These are phyloP conservation scores for Meliscaeva auricollis DNA, from an alignment of 2,888 invertebrate genomes.

Conservation along the genomic window DNA sequence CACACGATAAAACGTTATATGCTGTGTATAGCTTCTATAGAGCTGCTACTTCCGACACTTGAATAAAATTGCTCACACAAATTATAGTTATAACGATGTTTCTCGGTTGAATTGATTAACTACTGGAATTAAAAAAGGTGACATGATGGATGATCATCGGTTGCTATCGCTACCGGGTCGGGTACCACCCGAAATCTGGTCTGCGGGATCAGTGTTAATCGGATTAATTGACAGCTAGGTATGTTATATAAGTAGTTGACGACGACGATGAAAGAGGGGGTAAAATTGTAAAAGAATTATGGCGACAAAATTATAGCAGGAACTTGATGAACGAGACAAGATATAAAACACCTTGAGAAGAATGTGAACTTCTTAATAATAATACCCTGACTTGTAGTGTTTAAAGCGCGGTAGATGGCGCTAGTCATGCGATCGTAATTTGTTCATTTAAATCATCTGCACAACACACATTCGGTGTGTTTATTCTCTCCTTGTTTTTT, in stretches of 20 bases:
- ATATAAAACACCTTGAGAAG: constrained; percentile 16
- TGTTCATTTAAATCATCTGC: too few relatives aligned
- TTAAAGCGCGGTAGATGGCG: not conserved
- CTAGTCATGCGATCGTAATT: constrained; percentile 49
- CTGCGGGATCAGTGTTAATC: constrained; percentile 25
- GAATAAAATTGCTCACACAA: constrained; percentile 62
- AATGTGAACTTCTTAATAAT: constrained; percentile 30
- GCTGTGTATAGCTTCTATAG: too few relatives aligned
- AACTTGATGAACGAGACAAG: constrained; percentile 11
- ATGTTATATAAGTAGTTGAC: not conserved
- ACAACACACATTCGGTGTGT: too few relatives aligned
- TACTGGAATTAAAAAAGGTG: constrained; percentile 71
- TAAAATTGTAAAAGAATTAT: not conserved
- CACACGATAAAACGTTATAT: constrained; percentile 34
- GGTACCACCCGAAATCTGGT: constrained; percentile 45
- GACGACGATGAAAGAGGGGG: not conserved
- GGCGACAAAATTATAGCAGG: constrained; percentile 19
- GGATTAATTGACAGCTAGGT: constrained; percentile 33
- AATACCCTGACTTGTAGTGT: constrained; percentile 1
- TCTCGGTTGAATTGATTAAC: constrained; percentile 64
- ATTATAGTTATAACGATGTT: constrained; percentile 61
- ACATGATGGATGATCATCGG: constrained; percentile 67
- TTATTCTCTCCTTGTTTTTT: constrained; percentile 6
- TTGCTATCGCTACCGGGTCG: constrained; percentile 39
- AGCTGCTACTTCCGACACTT: constrained; percentile 65